A percentile compares a stretch with the other conserved stretches of the same genome.
Evolutionary conservation across 2,797 vertebrate species (phyloP).

Genomic region (Malurus leucopterus): DNA sequence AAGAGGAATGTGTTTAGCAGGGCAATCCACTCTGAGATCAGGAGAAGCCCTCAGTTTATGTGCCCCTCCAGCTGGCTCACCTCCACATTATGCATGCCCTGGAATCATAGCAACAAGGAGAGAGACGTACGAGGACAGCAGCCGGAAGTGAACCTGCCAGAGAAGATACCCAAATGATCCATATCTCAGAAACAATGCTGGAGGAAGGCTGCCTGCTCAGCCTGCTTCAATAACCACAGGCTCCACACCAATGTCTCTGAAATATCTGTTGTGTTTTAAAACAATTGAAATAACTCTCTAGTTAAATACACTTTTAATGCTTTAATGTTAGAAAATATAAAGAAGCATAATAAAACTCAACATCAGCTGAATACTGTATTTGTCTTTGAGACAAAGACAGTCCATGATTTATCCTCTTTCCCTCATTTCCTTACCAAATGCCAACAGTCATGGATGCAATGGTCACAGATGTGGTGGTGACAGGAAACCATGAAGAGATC

Average conservation of each 20-base stretch:
- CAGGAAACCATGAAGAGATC: neutral
- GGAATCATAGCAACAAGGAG: no score
- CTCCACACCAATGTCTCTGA: accelerated
- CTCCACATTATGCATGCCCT: neutral
- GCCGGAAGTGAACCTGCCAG: neutral
- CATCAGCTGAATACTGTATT: neutral
- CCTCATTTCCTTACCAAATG: neutral
- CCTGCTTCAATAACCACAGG: neutral
- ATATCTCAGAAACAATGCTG: neutral
- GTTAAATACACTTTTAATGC: neutral
- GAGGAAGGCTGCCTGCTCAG: neutral
- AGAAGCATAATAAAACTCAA: neutral
- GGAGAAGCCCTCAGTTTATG: neutral
- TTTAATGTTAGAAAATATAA: neutral
- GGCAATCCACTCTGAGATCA: neutral
- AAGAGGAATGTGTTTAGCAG: neutral
- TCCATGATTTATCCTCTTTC: neutral
- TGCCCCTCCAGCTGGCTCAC: neutral
- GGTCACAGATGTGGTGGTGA: neutral
- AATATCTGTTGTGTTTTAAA: neutral
- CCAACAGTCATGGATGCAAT: accelerated
- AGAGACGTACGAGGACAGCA: accelerated
- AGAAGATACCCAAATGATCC: neutral
- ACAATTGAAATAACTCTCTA: neutral
- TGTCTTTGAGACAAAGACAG: neutral